Percentiles rank a stretch among this genome's conserved stretches.
phyloP scores from a whole-genome alignment of 2,797 vertebrate genomes.

The Neolamprologus multifasciatus region DNA sequence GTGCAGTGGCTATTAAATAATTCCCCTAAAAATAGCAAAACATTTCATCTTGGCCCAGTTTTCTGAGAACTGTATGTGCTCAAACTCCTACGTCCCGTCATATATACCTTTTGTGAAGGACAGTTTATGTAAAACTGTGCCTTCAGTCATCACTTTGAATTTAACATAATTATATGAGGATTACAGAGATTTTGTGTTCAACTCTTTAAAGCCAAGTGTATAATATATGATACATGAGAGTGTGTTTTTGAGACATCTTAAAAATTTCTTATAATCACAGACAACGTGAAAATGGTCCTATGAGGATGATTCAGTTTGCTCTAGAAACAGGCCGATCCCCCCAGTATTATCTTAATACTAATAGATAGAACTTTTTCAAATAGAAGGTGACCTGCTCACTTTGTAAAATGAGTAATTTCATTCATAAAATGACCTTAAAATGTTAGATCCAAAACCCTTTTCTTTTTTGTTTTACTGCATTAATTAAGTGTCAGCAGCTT shows the following conservation, averaged over 20 bases:
- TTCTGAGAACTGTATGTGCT: fast-evolving
- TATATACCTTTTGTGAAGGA: background rate
- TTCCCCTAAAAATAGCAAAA: background rate
- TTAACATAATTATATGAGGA: background rate
- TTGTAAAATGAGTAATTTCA: background rate
- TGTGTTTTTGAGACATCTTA: background rate
- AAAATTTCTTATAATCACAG: background rate
- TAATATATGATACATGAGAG: background rate
- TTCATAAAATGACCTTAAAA: background rate
- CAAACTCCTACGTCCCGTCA: fast-evolving
- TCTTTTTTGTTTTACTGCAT: background rate
- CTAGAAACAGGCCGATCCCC: background rate
- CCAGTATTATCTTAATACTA: background rate
- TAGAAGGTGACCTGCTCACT: background rate
- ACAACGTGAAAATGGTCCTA: background rate
- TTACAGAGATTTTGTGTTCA: background rate
- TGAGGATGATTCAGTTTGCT: background rate
- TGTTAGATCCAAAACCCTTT: background rate
- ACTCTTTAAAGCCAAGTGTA: background rate
- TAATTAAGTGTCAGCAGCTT: background rate
- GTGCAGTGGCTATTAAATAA: background rate
- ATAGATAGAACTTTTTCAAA: background rate
- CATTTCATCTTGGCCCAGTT: background rate
- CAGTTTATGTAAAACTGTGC: background rate
- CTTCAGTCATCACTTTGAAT: background rate